Base-by-base conservation (phyloP, 2,888 invertebrate species). In the Spisula solida region DNA sequence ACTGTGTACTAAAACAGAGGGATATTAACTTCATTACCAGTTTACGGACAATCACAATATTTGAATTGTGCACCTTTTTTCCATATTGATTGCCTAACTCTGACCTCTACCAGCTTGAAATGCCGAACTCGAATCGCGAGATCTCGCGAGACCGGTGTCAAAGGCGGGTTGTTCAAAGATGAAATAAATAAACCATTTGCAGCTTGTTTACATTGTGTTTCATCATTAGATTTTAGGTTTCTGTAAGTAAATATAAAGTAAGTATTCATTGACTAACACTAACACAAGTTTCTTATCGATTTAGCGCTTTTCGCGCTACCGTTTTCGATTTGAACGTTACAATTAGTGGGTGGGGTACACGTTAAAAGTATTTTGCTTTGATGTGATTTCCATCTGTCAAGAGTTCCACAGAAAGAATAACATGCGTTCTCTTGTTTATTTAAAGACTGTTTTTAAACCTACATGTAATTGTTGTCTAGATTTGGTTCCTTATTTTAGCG, bases 151-250 rank as follows among this genome's bases (percentile, higher is more conserved):
- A 81, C 83, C n/a, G 81, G 78, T 55, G 81, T 51, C 82, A 82
- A 90, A 88, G 90, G 90, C 90, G 90, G 90, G 90, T 86, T 86
- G 82, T 90, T 90, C 83, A 83, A 90, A 90, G 88, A 88, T 88
- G 87, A 80, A 84, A 81, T 82, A 88, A 85, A 70, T 81, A 84
- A 75, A 55, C 55, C 41, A 78, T n/a, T 25, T 41, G 34, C 12
- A 5, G 16, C 31, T 75, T 75, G 75, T 34, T 34, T 75, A 31
- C 75, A n/a, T 66, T 25, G 60, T 25, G n/a, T 66, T 66, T 25
- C 6, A 25, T 34, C 10, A 18, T 75, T 31, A 34, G 34, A 75
- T 34, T 34, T 75, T 75, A 66, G 10, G 60, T 31, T 75, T 75
- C 18, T 18, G 4, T 34, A 5, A 75, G 34, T 34, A 16, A 2